Evolutionary conservation across 2,797 vertebrate species (phyloP), one percentile per base, ranked within the genome.

Genomic region (Cynodonichthys magdalenae): DNA sequence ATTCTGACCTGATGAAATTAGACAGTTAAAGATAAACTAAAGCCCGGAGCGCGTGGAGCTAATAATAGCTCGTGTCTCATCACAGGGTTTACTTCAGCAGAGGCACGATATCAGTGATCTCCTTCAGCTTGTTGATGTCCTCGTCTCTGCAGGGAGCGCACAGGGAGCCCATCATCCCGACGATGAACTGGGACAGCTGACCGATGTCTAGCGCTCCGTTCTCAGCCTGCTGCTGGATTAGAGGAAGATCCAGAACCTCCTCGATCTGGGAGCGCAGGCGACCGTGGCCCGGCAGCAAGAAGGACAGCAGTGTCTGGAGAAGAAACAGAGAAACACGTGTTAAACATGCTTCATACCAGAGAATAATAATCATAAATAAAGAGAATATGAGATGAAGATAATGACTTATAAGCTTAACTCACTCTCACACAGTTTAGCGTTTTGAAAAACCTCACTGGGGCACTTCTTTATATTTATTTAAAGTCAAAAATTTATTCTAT

Each of bases 181-280:
- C 94, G 28, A 97, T 94, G 79, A 98, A 98, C 66, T 92, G 93
- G 0, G 95, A 97, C 77, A 98, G 81, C 11, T 89, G 93, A 14
- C 93, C 68, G 77, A 99, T 97, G 85, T 98, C 94, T 15, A 99
- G 91, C 2, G 94, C 95, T 19, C 94, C 86, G 0, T 98, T 98
- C 80, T 97, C 95, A 19, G 97, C 97, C 89, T 99, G 93, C 82
- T 99, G 98, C 77, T 96, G 96, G 84, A 99, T 97, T 49, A 99
- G 92, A 0, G 94, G 92, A 74, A 98, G 90, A 76, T 99, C 97
- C 66, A 99, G 92, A 48, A 94, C 93, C 85, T 97, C 97, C 0
- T 94, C 94, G 51, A 99, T 98, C 61, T 93, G 94, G 73, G 89
- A 89, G 74, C 91, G 95, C 80, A 97, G 84, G 28, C 95, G 94